A percentile compares a stretch with the other conserved stretches of the same genome.
Conservation (phyloP, 2,113 vertebrate species). For the Sebastes fasciatus region DNA sequence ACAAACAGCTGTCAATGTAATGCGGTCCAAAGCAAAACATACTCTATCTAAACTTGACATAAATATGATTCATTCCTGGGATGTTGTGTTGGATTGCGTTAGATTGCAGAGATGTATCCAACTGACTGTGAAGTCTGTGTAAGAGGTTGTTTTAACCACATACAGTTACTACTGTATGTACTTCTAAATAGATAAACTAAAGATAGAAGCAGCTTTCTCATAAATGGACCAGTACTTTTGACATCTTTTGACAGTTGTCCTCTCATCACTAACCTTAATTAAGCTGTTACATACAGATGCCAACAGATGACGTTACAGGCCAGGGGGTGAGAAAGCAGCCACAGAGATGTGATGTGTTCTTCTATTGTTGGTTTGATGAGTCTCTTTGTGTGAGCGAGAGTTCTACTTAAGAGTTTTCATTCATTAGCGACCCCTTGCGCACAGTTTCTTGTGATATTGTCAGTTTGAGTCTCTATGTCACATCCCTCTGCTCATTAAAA, state of each 20-base stretch:
- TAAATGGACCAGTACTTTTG: background rate
- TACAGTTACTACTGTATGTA: background rate
- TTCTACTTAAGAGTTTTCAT: background rate
- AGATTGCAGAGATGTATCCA: too few relatives aligned
- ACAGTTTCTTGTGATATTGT: background rate
- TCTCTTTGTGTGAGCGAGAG: background rate
- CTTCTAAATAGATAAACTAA: background rate
- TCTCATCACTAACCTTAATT: background rate
- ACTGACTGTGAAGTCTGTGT: too few relatives aligned
- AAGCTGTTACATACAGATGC: background rate
- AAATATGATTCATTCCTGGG: too few relatives aligned
- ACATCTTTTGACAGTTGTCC: background rate
- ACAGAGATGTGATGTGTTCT: background rate
- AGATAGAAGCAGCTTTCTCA: background rate
- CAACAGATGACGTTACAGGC: background rate
- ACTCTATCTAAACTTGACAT: too few relatives aligned
- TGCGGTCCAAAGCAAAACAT: background rate
- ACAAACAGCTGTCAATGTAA: background rate
- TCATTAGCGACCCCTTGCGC: background rate
- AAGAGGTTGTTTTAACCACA: background rate
- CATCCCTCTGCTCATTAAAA: conserved; percentile 17
- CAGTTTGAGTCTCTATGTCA: background rate
- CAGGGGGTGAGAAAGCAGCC: too few relatives aligned
- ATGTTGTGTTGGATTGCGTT: too few relatives aligned
- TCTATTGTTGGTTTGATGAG: background rate